These are phyloP conservation scores for Phylloscopus collybita DNA, from an alignment of 2,797 vertebrate genomes.

Conservation along the genomic window DNA sequence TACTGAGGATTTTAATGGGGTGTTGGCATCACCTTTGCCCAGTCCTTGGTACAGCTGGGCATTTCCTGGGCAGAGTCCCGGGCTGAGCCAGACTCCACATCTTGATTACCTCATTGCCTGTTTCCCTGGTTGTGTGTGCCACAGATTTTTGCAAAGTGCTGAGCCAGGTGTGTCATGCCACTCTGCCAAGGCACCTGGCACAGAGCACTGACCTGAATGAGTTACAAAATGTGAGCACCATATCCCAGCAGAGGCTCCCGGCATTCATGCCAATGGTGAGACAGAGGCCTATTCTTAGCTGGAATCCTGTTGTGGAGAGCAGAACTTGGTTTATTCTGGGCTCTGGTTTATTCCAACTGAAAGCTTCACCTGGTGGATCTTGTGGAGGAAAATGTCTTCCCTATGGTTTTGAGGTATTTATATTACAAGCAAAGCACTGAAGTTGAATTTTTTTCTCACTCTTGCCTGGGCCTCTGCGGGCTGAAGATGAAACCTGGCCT, in stretches of 20 bases:
- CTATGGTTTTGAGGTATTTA: neutral
- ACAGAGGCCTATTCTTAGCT: neutral
- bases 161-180: neutral
- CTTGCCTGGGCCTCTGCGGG: accelerated
- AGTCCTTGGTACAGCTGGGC: neutral
- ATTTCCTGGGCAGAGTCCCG: neutral
- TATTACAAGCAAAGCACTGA: neutral
- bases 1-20: neutral
- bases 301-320: neutral
- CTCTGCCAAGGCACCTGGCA: neutral
- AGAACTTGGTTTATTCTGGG: neutral
- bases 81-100: accelerated
- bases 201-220: neutral
- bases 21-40: neutral
- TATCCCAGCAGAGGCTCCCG: neutral
- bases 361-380: neutral
- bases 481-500: neutral
- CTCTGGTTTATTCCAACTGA: neutral
- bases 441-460: neutral
- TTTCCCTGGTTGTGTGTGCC: neutral
- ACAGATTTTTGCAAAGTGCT: neutral
- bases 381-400: neutral
- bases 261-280: neutral
- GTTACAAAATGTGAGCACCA: neutral
- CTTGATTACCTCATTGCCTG: neutral